A percentile compares a stretch with the other conserved stretches of the same genome.
These are phyloP conservation scores for Lepidurus couesii DNA, from an alignment of 1,140 invertebrate species.

Conservation along the genomic window DNA sequence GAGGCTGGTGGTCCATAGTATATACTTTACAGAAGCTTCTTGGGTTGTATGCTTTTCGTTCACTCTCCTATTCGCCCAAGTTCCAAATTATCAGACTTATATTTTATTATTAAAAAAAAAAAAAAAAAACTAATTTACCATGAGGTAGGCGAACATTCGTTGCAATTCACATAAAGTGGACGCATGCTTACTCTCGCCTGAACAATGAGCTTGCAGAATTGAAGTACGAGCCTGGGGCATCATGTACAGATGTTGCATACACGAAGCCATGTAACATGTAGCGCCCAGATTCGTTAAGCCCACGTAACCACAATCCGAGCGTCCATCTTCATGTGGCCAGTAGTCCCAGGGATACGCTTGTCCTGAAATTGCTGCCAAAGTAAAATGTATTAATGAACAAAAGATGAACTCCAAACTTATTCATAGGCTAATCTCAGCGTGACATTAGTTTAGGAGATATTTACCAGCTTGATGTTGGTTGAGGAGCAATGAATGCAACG, in stretches of 20 bases:
- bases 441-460: constrained; percentile 31
- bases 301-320: constrained; percentile 88
- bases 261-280: constrained; percentile 95
- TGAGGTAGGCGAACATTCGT: constrained; percentile 89
- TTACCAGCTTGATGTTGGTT: constrained; percentile 75
- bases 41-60: constrained; percentile 91
- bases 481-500: constrained; percentile 73
- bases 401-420: neutral
- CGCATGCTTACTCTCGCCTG: constrained; percentile 66
- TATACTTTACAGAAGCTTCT: constrained; percentile 92
- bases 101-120: neutral
- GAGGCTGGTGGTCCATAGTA: constrained; percentile 90
- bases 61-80: constrained; percentile 64
- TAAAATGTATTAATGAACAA: neutral
- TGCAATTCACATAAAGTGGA: constrained; percentile 78
- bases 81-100: neutral
- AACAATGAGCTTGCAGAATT: constrained; percentile 63
- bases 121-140: constrained; percentile 49
- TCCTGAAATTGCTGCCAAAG: constrained; percentile 56
- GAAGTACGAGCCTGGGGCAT: constrained; percentile 74
- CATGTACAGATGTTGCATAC: constrained; percentile 81
- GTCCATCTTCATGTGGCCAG: constrained; percentile 90
- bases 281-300: constrained; percentile 90
- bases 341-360: constrained; percentile 91
- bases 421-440: constrained; percentile 27